These are phyloP conservation scores for Crepidodera aurea DNA, from an alignment of 2,888 invertebrate species.

Conservation along the genomic window DNA sequence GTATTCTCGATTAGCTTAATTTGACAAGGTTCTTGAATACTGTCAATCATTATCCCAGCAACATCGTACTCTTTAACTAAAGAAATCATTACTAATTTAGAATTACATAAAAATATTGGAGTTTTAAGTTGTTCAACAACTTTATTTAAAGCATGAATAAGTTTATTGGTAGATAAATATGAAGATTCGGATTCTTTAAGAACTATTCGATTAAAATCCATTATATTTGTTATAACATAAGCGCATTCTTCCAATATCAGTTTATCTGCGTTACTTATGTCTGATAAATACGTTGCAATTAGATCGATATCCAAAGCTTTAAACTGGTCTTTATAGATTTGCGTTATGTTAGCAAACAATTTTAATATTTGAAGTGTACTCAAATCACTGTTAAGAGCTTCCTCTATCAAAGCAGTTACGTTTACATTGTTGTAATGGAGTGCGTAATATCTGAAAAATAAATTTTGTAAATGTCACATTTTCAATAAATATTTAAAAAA, in stretches of 20 bases:
- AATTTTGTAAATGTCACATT: slow-evolving; percentile 2
- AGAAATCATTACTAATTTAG: slow-evolving; percentile 16
- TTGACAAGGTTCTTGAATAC: not conserved
- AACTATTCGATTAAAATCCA: slow-evolving; percentile 18
- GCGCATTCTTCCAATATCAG: slow-evolving; percentile 4
- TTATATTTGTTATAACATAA: slow-evolving; percentile 16
- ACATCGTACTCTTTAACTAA: slow-evolving; percentile 5
- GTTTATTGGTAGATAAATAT: slow-evolving; percentile 24
- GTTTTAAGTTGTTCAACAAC: slow-evolving; percentile 2
- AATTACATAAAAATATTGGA: not conserved
- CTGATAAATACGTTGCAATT: slow-evolving; percentile 8
- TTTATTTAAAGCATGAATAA: slow-evolving; percentile 23
- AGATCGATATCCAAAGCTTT: slow-evolving; percentile 13
- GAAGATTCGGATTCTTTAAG: slow-evolving; percentile 23
- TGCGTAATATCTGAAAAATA: slow-evolving; percentile 21
- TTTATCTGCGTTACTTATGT: slow-evolving; percentile 5
- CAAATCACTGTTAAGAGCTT: not conserved
- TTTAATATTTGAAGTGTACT: not conserved
- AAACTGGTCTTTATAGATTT: not conserved
- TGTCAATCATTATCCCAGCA: not conserved
- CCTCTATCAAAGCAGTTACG: slow-evolving; percentile 23
- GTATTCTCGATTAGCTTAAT: not conserved
- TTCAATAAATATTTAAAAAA: too few species aligned
- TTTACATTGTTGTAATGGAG: slow-evolving; percentile 16
- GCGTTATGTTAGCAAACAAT: slow-evolving; percentile 1